A percentile compares a stretch with the other conserved stretches of the same genome.
These are phyloP conservation scores for Halcyon leucocephala DNA, from an alignment of 2,797 vertebrate genomes.

Conservation along the genomic window DNA sequence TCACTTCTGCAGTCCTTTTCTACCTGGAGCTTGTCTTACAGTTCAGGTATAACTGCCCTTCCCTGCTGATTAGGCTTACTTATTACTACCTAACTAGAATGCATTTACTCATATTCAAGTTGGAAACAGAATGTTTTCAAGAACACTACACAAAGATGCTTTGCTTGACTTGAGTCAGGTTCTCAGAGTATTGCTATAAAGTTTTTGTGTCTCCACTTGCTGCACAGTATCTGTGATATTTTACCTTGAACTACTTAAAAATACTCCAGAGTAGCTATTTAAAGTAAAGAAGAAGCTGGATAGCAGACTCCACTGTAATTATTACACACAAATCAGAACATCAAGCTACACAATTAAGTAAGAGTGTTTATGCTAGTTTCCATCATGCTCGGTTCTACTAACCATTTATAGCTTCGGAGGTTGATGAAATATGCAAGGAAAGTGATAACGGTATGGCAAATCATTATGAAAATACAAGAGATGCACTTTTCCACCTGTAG, in stretches of 20 bases:
- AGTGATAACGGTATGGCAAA: neutral
- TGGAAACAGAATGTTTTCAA: neutral
- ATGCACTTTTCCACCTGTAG: neutral
- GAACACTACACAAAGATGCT: neutral
- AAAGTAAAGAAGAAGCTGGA: neutral
- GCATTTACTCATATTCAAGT: neutral
- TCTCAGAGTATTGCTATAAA: neutral
- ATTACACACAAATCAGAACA: neutral
- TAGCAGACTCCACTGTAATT: neutral
- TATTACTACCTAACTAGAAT: neutral
- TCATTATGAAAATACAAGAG: neutral
- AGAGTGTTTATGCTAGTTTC: neutral
- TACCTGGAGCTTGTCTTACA: neutral
- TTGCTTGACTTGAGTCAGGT: neutral
- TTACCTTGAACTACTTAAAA: neutral
- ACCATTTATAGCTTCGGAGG: neutral
- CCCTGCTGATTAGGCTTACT: neutral
- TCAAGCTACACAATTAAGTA: neutral
- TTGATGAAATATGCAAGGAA: neutral
- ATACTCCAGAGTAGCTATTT: neutral
- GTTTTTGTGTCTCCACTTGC: neutral
- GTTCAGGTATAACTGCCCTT: conserved; percentile 4
- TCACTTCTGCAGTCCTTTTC: neutral
- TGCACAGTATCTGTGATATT: neutral
- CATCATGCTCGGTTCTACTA: neutral